Evolutionary conservation across 2,113 vertebrate species (phyloP).

Genomic region (Macaca fascicularis): DNA sequence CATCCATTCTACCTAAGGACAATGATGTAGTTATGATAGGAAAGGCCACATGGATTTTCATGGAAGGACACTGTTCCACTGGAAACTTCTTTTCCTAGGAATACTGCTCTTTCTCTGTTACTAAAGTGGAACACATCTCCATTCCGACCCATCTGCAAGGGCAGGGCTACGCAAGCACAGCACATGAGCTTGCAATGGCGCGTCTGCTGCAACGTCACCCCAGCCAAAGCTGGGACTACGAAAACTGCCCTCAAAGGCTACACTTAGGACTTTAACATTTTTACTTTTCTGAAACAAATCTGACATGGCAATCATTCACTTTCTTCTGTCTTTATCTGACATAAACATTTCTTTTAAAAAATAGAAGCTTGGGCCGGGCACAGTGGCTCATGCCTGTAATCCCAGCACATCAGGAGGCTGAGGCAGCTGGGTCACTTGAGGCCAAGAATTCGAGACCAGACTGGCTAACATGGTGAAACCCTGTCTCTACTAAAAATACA

Average conservation of each 20-base stretch:
- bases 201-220: fast-evolving
- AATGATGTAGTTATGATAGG: background rate
- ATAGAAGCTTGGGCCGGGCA: background rate
- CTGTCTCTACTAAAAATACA: too few relatives aligned
- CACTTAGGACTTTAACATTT: background rate
- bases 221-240: background rate
- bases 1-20: background rate
- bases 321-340: background rate
- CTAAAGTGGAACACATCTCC: background rate
- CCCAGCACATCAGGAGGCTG: too few relatives aligned
- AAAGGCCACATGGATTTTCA: background rate
- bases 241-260: background rate
- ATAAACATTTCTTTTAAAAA: background rate
- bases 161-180: background rate
- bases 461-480: too few relatives aligned
- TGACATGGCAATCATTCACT: background rate
- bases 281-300: background rate
- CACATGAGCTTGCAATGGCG: fast-evolving
- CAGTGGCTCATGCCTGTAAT: too few relatives aligned
- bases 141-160: fast-evolving
- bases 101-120: background rate
- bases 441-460: too few relatives aligned
- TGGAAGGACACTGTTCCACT: background rate
- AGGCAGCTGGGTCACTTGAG: too few relatives aligned
- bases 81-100: background rate